These are phyloP conservation scores for Ceyx margarethae DNA, from an alignment of 2,113 vertebrate species.

Conservation along the genomic window DNA sequence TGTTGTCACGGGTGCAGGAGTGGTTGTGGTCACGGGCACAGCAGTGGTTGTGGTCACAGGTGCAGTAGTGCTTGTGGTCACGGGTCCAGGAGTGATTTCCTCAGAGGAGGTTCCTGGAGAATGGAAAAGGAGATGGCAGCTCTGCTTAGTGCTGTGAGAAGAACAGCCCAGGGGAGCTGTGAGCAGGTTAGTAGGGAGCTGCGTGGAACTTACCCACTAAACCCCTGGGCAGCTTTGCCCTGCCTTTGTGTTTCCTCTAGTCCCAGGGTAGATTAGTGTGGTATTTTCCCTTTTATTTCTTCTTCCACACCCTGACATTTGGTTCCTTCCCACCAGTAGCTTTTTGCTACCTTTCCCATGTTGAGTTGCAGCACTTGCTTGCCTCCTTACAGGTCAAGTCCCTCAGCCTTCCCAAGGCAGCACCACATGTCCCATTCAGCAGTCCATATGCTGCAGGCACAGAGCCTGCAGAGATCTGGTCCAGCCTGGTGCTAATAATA, in stretches of 20 bases:
- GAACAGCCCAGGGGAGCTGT: no score
- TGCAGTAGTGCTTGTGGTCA: no score
- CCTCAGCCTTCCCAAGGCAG: rapidly evolving
- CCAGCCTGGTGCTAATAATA: no score
- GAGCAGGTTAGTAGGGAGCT: rapidly evolving
- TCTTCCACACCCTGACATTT: rapidly evolving
- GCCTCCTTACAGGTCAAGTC: background rate
- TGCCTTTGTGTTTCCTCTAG: rapidly evolving
- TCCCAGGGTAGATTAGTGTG: rapidly evolving
- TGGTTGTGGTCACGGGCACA: no score
- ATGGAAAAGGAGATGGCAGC: background rate
- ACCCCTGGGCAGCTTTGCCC: background rate
- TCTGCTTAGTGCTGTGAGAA: rapidly evolving
- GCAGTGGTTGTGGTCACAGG: background rate
- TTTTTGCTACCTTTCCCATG: no score
- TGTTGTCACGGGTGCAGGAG: no score
- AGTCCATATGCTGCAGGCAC: rapidly evolving
- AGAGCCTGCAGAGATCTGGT: rapidly evolving
- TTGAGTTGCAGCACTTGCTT: rapidly evolving
- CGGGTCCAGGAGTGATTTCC: no score
- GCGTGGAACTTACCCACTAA: background rate
- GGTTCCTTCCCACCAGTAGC: rapidly evolving
- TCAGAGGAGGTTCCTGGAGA: rapidly evolving
- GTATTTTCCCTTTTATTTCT: rapidly evolving
- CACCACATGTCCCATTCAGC: rapidly evolving